Conservation (phyloP, 2,113 vertebrate genomes). For the Pelusios castaneus region DNA sequence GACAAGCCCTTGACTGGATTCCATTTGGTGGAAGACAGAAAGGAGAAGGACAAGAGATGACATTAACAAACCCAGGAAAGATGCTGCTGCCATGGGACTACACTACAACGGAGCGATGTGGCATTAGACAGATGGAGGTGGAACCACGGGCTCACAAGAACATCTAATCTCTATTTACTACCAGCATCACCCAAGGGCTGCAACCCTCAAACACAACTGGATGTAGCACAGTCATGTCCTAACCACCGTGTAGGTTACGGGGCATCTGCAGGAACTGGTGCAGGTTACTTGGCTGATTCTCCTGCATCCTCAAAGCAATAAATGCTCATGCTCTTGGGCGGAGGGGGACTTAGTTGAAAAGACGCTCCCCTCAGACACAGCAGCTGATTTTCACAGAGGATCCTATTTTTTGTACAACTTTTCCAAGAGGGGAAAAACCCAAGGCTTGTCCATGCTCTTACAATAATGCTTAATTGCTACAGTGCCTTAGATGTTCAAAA, state of each 20-base stretch:
- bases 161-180: not conserved
- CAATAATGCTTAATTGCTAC: not conserved
- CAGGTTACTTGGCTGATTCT: not conserved
- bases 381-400: not conserved
- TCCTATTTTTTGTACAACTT: not conserved
- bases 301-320: not conserved
- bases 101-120: not conserved
- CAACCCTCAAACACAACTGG: not conserved
- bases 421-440: not conserved
- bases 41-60: not conserved
- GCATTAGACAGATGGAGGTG: not conserved
- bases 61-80: not conserved
- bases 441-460: not conserved
- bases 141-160: not conserved
- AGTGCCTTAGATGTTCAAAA: not conserved
- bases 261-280: fast-evolving
- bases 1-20: not conserved
- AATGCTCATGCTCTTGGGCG: not conserved
- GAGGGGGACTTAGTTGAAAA: not conserved
- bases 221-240: not conserved
- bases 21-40: not conserved
- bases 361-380: not conserved
- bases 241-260: not conserved
- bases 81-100: not conserved
- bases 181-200: not conserved